Evolutionary conservation across 2,888 invertebrate species (phyloP).

Genomic region (Empis stercorea): DNA sequence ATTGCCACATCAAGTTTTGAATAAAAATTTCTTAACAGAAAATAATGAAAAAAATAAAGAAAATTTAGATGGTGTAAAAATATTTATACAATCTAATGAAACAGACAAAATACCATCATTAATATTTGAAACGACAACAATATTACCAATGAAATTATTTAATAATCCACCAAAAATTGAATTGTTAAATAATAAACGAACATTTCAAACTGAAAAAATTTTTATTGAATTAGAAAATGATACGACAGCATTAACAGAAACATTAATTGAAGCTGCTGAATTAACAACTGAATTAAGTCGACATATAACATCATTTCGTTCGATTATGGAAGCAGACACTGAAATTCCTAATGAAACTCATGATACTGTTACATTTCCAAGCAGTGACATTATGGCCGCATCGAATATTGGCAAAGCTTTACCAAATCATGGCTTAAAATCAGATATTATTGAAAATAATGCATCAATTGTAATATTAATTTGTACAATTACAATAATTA

Average conservation of each 20-base stretch:
- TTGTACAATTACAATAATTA: constrained; percentile 23
- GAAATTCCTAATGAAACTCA: constrained; percentile 15
- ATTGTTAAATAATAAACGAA: not conserved
- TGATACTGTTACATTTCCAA: constrained; percentile 22
- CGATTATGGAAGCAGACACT: constrained; percentile 12
- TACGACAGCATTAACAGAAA: constrained; percentile 6
- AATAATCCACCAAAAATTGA: not conserved
- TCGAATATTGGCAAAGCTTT: constrained; percentile 18
- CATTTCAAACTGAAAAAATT: constrained; percentile 4
- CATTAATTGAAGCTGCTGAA: constrained; percentile 12
- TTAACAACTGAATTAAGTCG: constrained; percentile 13
- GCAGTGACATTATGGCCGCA: constrained; percentile 24
- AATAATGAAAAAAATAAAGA: no score
- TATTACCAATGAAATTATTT: not conserved
- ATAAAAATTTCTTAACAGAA: no score
- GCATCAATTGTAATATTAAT: constrained; percentile 23
- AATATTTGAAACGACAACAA: constrained; percentile 1
- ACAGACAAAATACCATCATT: not conserved
- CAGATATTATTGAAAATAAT: constrained; percentile 11
- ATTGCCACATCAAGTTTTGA: no score
- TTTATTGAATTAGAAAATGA: constrained; percentile 1
- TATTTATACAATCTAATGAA: not conserved
- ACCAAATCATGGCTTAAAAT: constrained; percentile 12
- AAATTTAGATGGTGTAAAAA: not conserved
- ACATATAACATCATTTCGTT: constrained; percentile 13